phyloP scores from a whole-genome alignment of 2,888 invertebrate species.

The Periphyllus acericola region DNA sequence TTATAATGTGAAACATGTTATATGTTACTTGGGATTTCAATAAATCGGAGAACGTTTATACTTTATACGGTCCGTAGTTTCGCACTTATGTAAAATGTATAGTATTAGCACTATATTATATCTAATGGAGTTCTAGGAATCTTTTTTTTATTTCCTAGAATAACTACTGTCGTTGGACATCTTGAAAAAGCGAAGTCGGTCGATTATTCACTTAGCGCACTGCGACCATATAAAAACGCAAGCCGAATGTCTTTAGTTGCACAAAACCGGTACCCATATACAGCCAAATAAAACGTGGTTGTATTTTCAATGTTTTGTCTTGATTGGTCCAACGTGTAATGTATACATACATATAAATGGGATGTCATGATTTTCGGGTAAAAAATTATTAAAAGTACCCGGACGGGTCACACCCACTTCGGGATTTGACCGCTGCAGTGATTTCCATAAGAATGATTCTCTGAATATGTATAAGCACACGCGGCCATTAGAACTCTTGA shows the following conservation, averaged over 20 bases:
- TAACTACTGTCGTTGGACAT: background rate
- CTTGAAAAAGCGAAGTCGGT: background rate
- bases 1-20: no score
- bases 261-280: background rate
- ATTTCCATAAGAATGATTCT: slow-evolving; percentile 19
- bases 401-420: background rate
- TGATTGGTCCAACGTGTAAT: slow-evolving; percentile 21
- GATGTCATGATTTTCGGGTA: slow-evolving; percentile 6
- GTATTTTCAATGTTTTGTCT: slow-evolving; percentile 18
- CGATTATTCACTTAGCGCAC: background rate
- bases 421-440: background rate
- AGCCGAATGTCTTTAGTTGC: background rate
- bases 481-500: background rate
- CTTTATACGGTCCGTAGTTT: no score
- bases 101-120: no score
- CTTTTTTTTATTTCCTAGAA: background rate
- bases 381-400: slow-evolving; percentile 17
- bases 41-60: no score
- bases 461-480: background rate
- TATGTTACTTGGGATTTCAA: no score
- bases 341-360: background rate
- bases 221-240: background rate
- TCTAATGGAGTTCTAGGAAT: background rate
- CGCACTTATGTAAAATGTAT: no score
- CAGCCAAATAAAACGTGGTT: background rate